These are phyloP conservation scores for Hoplostethus mediterraneus DNA, from an alignment of 2,797 vertebrate genomes.

Conservation along the genomic window DNA sequence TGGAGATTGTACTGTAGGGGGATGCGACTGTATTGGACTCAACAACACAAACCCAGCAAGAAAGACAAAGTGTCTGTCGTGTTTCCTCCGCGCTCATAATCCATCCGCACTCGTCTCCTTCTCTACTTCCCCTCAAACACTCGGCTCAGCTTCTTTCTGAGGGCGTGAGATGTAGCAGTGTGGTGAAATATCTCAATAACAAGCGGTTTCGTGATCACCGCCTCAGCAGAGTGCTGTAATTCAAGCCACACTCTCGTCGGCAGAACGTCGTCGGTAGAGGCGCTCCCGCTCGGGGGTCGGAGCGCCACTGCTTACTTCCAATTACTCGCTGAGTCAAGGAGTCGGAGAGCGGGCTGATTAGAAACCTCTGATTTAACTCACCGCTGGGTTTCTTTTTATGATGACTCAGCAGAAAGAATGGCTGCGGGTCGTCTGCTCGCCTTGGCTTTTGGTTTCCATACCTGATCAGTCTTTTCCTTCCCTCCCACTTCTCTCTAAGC, in stretches of 20 bases:
- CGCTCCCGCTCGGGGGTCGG: slow-evolving; percentile 18
- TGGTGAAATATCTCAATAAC: slow-evolving; percentile 23
- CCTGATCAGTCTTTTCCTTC: slow-evolving; percentile 21
- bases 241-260: slow-evolving; percentile 24
- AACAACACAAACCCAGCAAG: neutral
- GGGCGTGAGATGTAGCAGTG: slow-evolving; percentile 14
- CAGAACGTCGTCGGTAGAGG: slow-evolving; percentile 4
- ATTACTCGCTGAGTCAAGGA: slow-evolving; percentile 31
- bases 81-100: slow-evolving; percentile 18
- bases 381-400: slow-evolving; percentile 23
- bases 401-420: slow-evolving; percentile 35
- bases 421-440: neutral
- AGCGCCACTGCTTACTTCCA: slow-evolving; percentile 19
- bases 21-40: slow-evolving; percentile 7
- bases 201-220: slow-evolving; percentile 17
- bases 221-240: slow-evolving; percentile 31
- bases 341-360: slow-evolving; percentile 36
- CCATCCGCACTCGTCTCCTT: slow-evolving; percentile 4
- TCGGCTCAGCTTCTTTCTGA: slow-evolving; percentile 9
- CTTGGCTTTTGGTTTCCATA: slow-evolving; percentile 33
- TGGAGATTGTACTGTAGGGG: slow-evolving; percentile 8
- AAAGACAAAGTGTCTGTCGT: slow-evolving; percentile 34
- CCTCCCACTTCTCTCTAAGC: slow-evolving; percentile 5
- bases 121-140: slow-evolving; percentile 1
- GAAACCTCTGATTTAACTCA: slow-evolving; percentile 26